These are phyloP conservation scores for Prunella himalayana DNA, from an alignment of 2,113 vertebrate species.

Conservation along the genomic window DNA sequence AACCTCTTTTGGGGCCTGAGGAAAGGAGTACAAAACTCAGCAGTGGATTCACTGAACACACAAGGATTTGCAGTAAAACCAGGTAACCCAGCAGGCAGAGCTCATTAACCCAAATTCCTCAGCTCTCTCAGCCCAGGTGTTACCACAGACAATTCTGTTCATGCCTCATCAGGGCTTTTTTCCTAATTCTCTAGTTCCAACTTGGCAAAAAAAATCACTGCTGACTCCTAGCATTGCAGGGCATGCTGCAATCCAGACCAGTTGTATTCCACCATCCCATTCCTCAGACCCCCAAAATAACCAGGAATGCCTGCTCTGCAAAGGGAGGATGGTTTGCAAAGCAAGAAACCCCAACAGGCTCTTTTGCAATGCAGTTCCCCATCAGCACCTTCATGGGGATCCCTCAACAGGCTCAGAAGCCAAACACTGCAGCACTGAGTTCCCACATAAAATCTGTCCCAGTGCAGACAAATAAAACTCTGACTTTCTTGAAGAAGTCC, in stretches of 20 bases:
- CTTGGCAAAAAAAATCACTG: not conserved
- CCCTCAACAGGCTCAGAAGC: not conserved
- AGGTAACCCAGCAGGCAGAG: constrained; percentile 16
- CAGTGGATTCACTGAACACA: not conserved
- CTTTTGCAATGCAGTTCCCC: not conserved
- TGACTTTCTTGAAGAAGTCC: not conserved
- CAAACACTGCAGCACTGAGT: not conserved
- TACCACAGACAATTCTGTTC: not conserved
- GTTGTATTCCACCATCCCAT: not conserved
- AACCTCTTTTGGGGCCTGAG: not conserved
- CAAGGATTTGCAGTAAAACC: not conserved
- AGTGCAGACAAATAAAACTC: not conserved
- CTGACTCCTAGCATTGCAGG: not conserved
- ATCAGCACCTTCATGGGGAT: not conserved
- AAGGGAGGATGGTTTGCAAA: not conserved
- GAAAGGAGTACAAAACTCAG: not conserved
- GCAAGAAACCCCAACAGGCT: not conserved
- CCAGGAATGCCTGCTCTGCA: not conserved
- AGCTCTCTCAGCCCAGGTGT: not conserved
- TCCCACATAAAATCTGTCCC: not conserved
- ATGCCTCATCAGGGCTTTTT: not conserved
- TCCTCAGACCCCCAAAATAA: not conserved
- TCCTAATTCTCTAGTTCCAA: not conserved
- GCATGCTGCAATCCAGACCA: not conserved
- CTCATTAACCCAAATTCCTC: constrained; percentile 15